Conservation (phyloP, 2,797 vertebrate species). For the Loriculus beryllinus region DNA sequence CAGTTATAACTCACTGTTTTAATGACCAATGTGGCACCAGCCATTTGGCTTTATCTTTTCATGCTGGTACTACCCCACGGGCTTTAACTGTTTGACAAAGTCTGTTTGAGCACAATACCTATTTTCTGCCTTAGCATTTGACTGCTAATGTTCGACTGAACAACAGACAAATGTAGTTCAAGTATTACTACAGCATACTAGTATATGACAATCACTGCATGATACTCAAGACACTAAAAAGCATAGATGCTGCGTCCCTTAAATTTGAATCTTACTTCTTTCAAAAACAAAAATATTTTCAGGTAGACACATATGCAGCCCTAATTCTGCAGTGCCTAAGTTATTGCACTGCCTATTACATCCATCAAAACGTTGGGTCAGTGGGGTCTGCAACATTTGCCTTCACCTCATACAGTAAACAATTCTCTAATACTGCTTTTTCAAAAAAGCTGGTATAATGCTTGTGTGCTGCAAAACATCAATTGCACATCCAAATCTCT, state of each 20-base stretch:
- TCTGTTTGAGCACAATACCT: neutral
- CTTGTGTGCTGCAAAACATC: neutral
- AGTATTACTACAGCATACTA: neutral
- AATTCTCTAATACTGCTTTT: neutral
- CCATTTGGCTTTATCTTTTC: neutral
- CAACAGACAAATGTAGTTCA: neutral
- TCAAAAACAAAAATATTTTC: neutral
- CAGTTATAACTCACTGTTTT: neutral
- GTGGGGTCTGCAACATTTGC: neutral
- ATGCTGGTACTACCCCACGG: neutral
- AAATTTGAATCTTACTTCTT: neutral
- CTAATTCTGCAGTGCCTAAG: neutral
- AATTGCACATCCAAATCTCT: neutral
- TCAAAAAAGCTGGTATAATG: neutral
- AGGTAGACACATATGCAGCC: neutral
- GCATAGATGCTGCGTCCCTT: neutral
- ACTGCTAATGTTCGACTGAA: neutral
- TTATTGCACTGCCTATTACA: neutral
- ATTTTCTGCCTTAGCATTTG: neutral
- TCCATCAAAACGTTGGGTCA: neutral
- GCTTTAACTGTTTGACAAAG: neutral
- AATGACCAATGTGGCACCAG: neutral
- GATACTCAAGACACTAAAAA: neutral
- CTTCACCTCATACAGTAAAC: neutral
- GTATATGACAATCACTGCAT: neutral